A percentile compares a stretch with the other conserved stretches of the same genome.
Conservation (phyloP, 2,113 vertebrate genomes). For the Paracanthobrama guichenoti region DNA sequence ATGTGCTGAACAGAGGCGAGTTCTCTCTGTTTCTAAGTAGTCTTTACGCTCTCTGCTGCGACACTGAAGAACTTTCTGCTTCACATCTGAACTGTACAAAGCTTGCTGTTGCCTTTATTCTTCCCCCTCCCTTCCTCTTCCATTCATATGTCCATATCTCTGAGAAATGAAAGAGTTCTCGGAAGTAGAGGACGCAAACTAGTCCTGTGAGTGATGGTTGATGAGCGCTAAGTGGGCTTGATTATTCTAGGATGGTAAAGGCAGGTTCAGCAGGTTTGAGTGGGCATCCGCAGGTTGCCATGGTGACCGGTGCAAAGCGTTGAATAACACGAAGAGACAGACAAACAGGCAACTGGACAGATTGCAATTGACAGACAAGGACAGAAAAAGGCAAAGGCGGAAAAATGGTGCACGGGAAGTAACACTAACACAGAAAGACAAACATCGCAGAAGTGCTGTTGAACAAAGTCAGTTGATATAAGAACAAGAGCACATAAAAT, state of each 20-base stretch:
- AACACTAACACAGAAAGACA: background rate
- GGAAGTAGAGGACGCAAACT: constrained; percentile 17
- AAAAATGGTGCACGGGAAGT: background rate
- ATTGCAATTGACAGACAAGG: constrained; percentile 16
- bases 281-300: constrained; percentile 52
- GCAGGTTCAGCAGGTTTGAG: constrained; percentile 52
- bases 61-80: constrained; percentile 35
- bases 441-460: background rate
- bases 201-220: constrained; percentile 22
- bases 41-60: background rate
- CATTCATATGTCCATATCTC: constrained; percentile 29
- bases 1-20: constrained; percentile 11
- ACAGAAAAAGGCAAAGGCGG: background rate
- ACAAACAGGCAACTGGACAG: constrained; percentile 33
- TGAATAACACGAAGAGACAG: constrained; percentile 44
- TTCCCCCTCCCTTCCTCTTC: constrained; percentile 11
- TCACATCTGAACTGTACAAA: constrained; percentile 28
- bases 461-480: background rate
- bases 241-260: constrained; percentile 47
- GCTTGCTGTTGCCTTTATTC: constrained; percentile 8
- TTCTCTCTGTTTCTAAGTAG: constrained; percentile 3
- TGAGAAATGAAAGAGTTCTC: constrained; percentile 25
- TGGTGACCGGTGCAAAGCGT: constrained; percentile 36
- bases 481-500: background rate
- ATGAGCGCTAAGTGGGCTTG: constrained; percentile 44